Conservation (phyloP, 2,888 invertebrate species). For the Dendrolimus houi region DNA sequence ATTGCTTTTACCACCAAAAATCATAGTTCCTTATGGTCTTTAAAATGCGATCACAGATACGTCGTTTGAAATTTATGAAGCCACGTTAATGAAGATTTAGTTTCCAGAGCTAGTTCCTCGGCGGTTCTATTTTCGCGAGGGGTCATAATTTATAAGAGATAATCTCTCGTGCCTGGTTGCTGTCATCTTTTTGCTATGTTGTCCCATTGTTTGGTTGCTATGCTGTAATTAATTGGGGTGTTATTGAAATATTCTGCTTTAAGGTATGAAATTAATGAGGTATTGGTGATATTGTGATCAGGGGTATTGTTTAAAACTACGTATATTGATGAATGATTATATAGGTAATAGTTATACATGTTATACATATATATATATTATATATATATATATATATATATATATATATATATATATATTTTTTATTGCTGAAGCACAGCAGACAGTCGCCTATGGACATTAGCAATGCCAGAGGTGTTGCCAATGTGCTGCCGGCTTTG, state of each 20-base stretch:
- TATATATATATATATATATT: no score
- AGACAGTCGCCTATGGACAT: no score
- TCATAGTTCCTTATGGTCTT: no score
- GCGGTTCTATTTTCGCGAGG: slow-evolving; percentile 38
- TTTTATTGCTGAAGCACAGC: no score
- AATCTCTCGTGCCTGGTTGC: slow-evolving; percentile 43
- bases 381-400: no score
- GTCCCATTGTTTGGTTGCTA: slow-evolving; percentile 15
- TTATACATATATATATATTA: no score
- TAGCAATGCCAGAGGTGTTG: no score
- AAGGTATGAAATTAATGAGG: not conserved
- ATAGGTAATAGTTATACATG: not conserved
- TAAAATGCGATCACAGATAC: slow-evolving; percentile 51
- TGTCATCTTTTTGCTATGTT: slow-evolving; percentile 37
- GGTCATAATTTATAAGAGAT: slow-evolving; percentile 56
- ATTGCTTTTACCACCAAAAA: no score
- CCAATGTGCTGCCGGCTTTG: no score
- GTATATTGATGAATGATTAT: not conserved
- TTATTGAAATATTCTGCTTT: not conserved
- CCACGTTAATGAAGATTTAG: slow-evolving; percentile 66
- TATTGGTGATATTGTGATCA: not conserved
- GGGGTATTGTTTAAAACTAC: not conserved
- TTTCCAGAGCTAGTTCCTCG: slow-evolving; percentile 33
- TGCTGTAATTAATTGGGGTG: slow-evolving; percentile 1
- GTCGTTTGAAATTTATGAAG: slow-evolving; percentile 46